A percentile compares a stretch with the other conserved stretches of the same genome.
Evolutionary conservation across 2,797 vertebrate species (phyloP).

Genomic region (Apodemus agrarius): DNA sequence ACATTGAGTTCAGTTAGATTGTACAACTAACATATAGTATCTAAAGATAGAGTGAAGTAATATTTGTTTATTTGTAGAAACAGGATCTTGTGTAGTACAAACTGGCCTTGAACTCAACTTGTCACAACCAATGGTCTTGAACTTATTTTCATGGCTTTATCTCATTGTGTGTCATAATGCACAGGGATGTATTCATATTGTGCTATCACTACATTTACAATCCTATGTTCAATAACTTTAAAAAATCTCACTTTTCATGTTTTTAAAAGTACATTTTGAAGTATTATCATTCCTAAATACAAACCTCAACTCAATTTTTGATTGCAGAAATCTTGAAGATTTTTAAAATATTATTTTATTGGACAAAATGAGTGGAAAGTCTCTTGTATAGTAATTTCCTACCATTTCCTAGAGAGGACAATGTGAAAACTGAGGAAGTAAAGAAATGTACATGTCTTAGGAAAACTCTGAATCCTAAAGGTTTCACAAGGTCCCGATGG

Average conservation of each 20-base stretch:
- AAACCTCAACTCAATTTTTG: not conserved
- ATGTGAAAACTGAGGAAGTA: not conserved
- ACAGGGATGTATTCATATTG: not conserved
- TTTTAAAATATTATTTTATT: not conserved
- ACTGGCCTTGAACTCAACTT: not conserved
- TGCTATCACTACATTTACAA: not conserved
- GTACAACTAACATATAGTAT: not conserved
- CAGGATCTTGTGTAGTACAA: not conserved
- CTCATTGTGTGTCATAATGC: accelerated
- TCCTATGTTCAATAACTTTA: not conserved
- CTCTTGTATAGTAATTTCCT: not conserved
- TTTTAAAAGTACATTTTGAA: not conserved
- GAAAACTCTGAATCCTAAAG: not conserved
- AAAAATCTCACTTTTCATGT: not conserved
- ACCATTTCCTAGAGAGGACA: not conserved
- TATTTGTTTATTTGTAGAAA: not conserved
- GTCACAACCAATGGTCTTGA: not conserved
- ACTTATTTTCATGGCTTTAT: not conserved
- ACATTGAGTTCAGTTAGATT: not conserved
- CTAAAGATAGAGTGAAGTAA: not conserved
- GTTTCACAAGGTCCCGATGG: not conserved
- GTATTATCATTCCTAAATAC: not conserved
- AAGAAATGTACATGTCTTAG: not conserved
- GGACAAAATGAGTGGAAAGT: not conserved
- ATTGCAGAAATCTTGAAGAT: not conserved